Evolutionary conservation across 2,113 vertebrate genomes (phyloP).

Genomic region (Mus musculus): DNA sequence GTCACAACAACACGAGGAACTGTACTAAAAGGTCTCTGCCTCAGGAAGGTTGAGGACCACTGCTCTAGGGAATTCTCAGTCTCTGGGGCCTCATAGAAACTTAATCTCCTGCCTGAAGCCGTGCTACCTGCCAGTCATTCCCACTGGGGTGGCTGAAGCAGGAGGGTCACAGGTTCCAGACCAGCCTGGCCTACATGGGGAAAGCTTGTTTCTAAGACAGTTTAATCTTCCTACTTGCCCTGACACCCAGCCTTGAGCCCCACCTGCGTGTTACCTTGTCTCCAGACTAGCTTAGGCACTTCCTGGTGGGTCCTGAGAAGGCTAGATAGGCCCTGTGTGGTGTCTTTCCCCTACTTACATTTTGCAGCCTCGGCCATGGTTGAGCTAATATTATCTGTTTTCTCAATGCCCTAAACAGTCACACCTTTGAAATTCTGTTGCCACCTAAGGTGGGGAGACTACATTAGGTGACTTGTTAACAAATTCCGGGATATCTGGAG

Average conservation of each 20-base stretch:
- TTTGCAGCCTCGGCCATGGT: background rate
- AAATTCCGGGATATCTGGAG: background rate
- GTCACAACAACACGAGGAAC: background rate
- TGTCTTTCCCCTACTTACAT: background rate
- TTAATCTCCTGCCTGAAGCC: background rate
- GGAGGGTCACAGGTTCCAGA: background rate
- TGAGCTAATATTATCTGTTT: background rate
- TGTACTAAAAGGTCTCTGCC: background rate
- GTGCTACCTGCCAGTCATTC: too few relatives aligned
- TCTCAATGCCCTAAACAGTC: background rate
- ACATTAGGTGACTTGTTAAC: too few relatives aligned
- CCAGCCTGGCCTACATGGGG: background rate
- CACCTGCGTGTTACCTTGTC: background rate
- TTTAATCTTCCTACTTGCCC: background rate
- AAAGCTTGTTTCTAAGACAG: background rate
- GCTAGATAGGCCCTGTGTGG: background rate
- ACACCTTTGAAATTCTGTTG: background rate
- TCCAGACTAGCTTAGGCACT: background rate
- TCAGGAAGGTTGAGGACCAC: background rate
- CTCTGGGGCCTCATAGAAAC: background rate
- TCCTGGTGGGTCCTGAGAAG: background rate
- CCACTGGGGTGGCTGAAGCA: background rate
- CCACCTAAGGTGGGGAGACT: background rate
- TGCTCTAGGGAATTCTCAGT: background rate
- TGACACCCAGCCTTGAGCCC: background rate